Conservation (phyloP, 2,113 vertebrate genomes). For the Psilopsiagon aurifrons region DNA sequence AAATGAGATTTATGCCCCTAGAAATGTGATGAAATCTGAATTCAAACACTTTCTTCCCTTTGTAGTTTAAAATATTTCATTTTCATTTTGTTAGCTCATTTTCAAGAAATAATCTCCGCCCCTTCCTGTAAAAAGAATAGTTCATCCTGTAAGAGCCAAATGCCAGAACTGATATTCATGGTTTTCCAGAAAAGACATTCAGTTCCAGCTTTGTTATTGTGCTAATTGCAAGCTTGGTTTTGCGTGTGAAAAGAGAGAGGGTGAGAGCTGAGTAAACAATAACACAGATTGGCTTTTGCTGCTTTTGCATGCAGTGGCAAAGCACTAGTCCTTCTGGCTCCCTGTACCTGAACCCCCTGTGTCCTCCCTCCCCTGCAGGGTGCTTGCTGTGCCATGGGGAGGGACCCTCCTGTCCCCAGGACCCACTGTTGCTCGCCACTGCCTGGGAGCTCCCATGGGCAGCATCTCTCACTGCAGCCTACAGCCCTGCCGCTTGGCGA, state of each 20-base stretch:
- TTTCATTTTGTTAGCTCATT: conserved; percentile 31
- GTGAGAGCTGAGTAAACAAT: background rate
- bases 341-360: background rate
- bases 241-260: background rate
- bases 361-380: background rate
- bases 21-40: background rate
- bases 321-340: background rate
- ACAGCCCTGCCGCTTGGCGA: fast-evolving
- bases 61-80: background rate
- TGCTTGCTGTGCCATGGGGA: background rate
- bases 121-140: conserved; percentile 2
- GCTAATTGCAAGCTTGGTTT: background rate
- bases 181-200: background rate
- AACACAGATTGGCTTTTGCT: background rate
- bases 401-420: background rate
- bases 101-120: background rate
- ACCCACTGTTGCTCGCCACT: background rate
- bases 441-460: fast-evolving
- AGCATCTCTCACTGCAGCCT: background rate
- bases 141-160: background rate
- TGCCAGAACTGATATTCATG: background rate
- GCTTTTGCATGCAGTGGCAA: background rate
- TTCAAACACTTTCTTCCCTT: background rate
- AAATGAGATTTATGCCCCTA: conserved; percentile 25
- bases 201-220: background rate